Evolutionary conservation across 1,140 invertebrate genomes (phyloP).

Genomic region (Pseudomyrmex cubaensis): DNA sequence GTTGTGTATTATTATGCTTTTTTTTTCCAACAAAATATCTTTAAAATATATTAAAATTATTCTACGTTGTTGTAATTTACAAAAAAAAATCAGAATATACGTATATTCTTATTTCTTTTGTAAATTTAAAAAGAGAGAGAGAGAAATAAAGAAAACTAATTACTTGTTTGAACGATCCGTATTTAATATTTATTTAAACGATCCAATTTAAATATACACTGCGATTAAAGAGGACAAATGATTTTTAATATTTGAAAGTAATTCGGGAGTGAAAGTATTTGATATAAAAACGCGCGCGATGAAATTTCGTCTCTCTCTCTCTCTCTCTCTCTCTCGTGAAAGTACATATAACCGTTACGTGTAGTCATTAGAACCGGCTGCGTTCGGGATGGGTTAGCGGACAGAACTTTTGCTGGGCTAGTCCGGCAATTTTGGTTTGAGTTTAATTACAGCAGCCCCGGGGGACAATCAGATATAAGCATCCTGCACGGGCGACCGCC

Average conservation of each 20-base stretch:
- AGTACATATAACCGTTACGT: conserved; percentile 64
- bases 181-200: background rate
- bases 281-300: background rate
- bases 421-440: conserved; percentile 77
- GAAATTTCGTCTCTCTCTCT: background rate
- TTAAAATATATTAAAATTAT: too few species aligned
- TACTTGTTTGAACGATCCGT: too few species aligned
- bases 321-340: conserved; percentile 1
- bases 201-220: background rate
- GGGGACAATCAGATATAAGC: conserved; percentile 79
- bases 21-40: too few species aligned
- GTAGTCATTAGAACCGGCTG: conserved; percentile 62
- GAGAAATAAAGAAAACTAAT: too few species aligned
- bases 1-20: too few species aligned
- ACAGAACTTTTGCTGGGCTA: conserved; percentile 70
- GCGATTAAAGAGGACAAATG: background rate
- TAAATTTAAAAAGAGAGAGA: too few species aligned
- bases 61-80: too few species aligned
- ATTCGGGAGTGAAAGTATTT: background rate
- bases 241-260: background rate
- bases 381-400: conserved; percentile 47
- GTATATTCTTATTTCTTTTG: too few species aligned
- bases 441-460: conserved; percentile 78
- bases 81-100: too few species aligned
- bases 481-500: conserved; percentile 68